These are phyloP conservation scores for Maccullochella peelii DNA, from an alignment of 2,113 vertebrate genomes.

Conservation along the genomic window DNA sequence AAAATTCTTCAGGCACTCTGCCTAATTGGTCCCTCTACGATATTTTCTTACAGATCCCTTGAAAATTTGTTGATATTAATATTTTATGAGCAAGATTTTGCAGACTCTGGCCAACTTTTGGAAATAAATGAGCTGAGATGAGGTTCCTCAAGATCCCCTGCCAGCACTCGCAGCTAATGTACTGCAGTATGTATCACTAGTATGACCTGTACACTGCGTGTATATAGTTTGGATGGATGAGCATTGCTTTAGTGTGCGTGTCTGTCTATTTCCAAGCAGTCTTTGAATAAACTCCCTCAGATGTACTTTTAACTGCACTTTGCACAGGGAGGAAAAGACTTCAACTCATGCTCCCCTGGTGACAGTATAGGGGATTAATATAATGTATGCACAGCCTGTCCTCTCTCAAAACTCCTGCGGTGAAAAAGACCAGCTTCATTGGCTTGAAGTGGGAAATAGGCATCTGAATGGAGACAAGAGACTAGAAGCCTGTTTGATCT, in stretches of 20 bases:
- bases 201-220: slow-evolving; percentile 46
- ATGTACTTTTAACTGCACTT: slow-evolving; percentile 54
- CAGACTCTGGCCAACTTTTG: slow-evolving; percentile 83
- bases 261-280: slow-evolving; percentile 17
- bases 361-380: slow-evolving; percentile 63
- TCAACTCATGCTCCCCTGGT: slow-evolving; percentile 55
- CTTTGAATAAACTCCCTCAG: slow-evolving; percentile 41
- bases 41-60: slow-evolving; percentile 86
- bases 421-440: slow-evolving; percentile 34
- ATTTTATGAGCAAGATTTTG: slow-evolving; percentile 83
- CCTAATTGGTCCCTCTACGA: slow-evolving; percentile 88
- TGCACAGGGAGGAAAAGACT: slow-evolving; percentile 47
- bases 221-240: slow-evolving; percentile 8
- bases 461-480: slow-evolving; percentile 9
- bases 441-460: slow-evolving; percentile 36
- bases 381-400: slow-evolving; percentile 60
- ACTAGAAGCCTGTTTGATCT: slow-evolving; percentile 22
- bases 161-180: slow-evolving; percentile 50
- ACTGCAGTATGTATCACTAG: slow-evolving; percentile 29
- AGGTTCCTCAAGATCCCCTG: slow-evolving; percentile 74
- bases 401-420: slow-evolving; percentile 35
- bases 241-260: slow-evolving; percentile 7
- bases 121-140: slow-evolving; percentile 86
- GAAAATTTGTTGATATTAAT: slow-evolving; percentile 87
- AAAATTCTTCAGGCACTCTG: slow-evolving; percentile 78